Percentiles rank a stretch among this genome's conserved stretches.
Conservation (phyloP, 92 coral and sea anemone species). For the Zoanthus solanderi region DNA sequence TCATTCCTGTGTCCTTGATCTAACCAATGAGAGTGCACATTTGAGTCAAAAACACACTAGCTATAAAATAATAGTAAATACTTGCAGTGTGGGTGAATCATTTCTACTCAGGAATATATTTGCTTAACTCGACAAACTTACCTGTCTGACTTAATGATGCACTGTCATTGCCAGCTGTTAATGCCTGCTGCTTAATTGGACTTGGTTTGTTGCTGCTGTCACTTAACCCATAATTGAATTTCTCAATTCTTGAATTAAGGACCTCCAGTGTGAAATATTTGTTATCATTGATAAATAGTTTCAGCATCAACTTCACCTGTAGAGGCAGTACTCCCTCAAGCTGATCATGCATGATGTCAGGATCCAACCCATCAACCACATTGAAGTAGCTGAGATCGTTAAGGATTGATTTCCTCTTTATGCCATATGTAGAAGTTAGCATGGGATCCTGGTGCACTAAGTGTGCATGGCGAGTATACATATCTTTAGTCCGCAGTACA, state of each 20-base stretch:
- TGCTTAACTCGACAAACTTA: not conserved
- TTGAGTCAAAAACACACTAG: no score
- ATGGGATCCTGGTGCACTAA: no score
- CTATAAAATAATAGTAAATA: no score
- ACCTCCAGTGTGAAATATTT: not conserved
- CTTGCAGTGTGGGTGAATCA: no score
- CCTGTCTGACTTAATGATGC: not conserved
- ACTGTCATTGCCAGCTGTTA: not conserved
- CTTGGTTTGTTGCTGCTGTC: not conserved
- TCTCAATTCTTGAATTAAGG: not conserved
- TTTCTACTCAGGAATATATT: not conserved
- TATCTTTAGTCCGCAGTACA: no score
- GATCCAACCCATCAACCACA: not conserved
- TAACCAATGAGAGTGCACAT: no score
- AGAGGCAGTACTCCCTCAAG: not conserved
- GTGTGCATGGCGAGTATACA: no score
- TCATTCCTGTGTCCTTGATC: no score
- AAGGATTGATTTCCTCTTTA: not conserved
- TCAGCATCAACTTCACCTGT: not conserved
- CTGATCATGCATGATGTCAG: conserved; percentile 6
- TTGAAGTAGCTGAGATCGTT: not conserved
- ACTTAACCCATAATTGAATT: not conserved
- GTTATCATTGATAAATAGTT: not conserved
- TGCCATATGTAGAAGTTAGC: not conserved
- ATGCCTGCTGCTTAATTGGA: no score